These are phyloP conservation scores for Sinosuthora webbiana DNA, from an alignment of 2,113 vertebrate species.

Conservation along the genomic window DNA sequence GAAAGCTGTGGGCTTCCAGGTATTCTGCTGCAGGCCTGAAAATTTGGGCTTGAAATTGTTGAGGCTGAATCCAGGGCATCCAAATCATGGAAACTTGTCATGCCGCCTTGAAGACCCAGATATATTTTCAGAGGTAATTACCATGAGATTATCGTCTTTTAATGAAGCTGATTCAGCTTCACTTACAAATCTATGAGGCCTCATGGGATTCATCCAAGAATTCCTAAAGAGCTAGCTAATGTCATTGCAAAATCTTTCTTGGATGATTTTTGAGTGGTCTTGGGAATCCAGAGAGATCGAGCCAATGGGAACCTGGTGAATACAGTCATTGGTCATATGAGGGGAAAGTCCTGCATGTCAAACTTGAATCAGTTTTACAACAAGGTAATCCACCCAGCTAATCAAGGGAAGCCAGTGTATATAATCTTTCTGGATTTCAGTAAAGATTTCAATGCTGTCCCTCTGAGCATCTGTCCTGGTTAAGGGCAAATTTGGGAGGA, in stretches of 20 bases:
- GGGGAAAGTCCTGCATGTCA: not conserved
- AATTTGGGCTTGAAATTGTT: not conserved
- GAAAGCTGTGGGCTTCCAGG: not conserved
- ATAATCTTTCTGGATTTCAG: not conserved
- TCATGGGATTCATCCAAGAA: not conserved
- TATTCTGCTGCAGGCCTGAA: not conserved
- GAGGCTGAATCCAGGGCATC: not conserved
- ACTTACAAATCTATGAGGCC: not conserved
- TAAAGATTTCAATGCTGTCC: not conserved
- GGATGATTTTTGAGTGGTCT: not conserved
- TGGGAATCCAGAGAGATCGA: not conserved
- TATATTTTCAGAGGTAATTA: not conserved
- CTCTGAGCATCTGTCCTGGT: rapidly evolving
- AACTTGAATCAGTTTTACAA: not conserved
- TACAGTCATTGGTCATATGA: not conserved
- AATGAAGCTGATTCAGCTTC: not conserved
- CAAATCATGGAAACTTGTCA: rapidly evolving
- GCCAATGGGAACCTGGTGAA: not conserved
- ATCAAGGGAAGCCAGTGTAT: not conserved
- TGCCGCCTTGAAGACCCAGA: not conserved
- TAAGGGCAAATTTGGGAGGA: not conserved
- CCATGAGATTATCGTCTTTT: not conserved
- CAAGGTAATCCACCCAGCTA: not conserved
- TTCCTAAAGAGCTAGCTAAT: not conserved
- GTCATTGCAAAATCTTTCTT: not conserved